Evolutionary conservation across 2,888 invertebrate genomes (phyloP).

Genomic region (Crioceris asparagi): DNA sequence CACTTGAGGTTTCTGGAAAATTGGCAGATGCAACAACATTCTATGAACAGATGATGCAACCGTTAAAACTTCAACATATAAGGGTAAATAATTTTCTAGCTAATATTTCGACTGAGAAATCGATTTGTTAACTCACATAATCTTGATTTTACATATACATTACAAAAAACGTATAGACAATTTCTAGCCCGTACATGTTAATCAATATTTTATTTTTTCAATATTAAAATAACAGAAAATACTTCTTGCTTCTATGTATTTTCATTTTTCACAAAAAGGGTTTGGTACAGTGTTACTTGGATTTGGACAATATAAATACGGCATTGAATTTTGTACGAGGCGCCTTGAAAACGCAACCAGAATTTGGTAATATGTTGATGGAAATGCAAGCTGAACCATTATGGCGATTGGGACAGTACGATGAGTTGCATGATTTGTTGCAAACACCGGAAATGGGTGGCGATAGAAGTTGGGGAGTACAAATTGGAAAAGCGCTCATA

Average conservation of each 20-base stretch:
- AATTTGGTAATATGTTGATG: conserved; percentile 49
- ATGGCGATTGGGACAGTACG: conserved; percentile 79
- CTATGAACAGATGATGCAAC: conserved; percentile 68
- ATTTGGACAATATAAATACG: conserved; percentile 77
- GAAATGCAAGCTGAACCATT: conserved; percentile 71
- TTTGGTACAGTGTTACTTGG: conserved; percentile 76
- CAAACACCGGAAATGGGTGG: conserved; percentile 40
- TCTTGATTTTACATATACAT: neutral
- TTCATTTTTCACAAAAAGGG: conserved; percentile 43
- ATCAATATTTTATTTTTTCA: neutral
- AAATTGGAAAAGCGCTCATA: conserved; percentile 60
- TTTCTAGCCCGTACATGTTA: too few species aligned
- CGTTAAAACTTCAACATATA: conserved; percentile 37
- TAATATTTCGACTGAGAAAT: neutral
- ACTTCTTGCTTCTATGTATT: neutral
- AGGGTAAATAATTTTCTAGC: conserved; percentile 21
- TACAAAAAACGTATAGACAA: neutral
- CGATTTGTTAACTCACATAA: neutral
- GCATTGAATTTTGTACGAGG: conserved; percentile 68
- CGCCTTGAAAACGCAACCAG: conserved; percentile 47
- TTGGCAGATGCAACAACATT: conserved; percentile 78
- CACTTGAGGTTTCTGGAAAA: conserved; percentile 75
- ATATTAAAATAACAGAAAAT: neutral
- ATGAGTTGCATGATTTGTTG: conserved; percentile 58
- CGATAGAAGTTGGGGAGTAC: conserved; percentile 58